Conservation (phyloP, 1,140 invertebrate genomes). For the Tetragonula clypearis region DNA sequence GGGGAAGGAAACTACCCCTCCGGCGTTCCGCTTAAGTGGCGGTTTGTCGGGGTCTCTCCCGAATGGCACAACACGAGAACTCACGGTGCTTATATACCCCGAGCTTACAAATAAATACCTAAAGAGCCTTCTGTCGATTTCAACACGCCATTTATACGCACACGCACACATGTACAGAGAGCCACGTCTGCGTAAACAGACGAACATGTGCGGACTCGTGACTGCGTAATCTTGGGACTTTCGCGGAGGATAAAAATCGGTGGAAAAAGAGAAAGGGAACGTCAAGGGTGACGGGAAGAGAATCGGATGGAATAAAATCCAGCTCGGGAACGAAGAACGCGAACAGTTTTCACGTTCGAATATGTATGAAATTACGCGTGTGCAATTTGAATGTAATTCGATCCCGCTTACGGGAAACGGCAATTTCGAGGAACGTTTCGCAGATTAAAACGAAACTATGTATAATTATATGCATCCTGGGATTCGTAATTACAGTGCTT, state of each 20-base stretch:
- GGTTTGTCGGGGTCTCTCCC: slow-evolving; percentile 62
- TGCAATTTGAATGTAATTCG: background rate
- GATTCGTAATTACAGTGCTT: slow-evolving; percentile 39
- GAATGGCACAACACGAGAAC: slow-evolving; percentile 60
- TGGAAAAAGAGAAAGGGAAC: background rate
- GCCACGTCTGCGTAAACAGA: background rate
- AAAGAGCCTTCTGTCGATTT: slow-evolving; percentile 53
- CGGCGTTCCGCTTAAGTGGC: slow-evolving; percentile 63
- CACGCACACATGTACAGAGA: too few relatives aligned
- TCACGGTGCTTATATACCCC: slow-evolving; percentile 49
- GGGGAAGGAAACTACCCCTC: slow-evolving; percentile 59
- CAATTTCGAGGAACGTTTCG: slow-evolving; percentile 22
- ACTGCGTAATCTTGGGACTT: background rate
- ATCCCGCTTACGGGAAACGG: slow-evolving; percentile 16
- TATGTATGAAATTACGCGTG: background rate
- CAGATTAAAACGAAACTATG: slow-evolving; percentile 41
- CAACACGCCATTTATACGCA: slow-evolving; percentile 46
- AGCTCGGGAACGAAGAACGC: background rate
- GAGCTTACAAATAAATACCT: slow-evolving; percentile 63
- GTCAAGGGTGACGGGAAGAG: background rate
- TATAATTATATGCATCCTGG: slow-evolving; percentile 31
- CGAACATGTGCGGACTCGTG: background rate
- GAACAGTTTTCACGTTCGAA: background rate
- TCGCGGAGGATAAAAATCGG: background rate
- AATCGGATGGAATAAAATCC: background rate